phyloP scores from a whole-genome alignment of 2,888 invertebrate genomes.

The Ophioninae sp. region DNA sequence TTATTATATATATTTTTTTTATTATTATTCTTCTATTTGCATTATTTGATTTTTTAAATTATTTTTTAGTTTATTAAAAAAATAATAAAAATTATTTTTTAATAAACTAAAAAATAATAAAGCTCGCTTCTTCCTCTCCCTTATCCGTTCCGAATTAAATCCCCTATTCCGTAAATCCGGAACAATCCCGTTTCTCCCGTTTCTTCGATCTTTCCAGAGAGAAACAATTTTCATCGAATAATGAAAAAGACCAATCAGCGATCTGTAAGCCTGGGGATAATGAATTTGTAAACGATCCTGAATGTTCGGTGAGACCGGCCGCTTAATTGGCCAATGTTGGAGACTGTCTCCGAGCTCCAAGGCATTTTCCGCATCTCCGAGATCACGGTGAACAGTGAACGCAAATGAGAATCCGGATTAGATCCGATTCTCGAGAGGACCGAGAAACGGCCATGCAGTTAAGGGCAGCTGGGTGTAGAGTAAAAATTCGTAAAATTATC shows the following conservation, averaged over 20 bases:
- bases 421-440: slow-evolving; percentile 39
- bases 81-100: too few species aligned
- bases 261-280: slow-evolving; percentile 22
- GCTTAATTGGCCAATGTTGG: neutral
- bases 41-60: too few species aligned
- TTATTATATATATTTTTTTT: too few species aligned
- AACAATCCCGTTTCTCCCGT: slow-evolving; percentile 24
- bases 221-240: neutral
- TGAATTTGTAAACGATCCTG: slow-evolving; percentile 50
- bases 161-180: slow-evolving; percentile 45
- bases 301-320: slow-evolving; percentile 33
- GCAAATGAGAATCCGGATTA: slow-evolving; percentile 23
- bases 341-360: slow-evolving; percentile 28
- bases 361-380: slow-evolving; percentile 47
- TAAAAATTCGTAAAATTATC: slow-evolving; percentile 45
- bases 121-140: slow-evolving; percentile 21
- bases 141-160: slow-evolving; percentile 60
- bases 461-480: neutral
- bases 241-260: slow-evolving; percentile 34
- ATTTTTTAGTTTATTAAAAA: too few species aligned
- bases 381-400: slow-evolving; percentile 32
- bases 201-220: neutral
- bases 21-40: too few species aligned
- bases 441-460: neutral
- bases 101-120: too few species aligned